These are phyloP conservation scores for Cassiopea andromeda DNA, from an alignment of 30 jellyfish, hydroid and myxozoan species.

Conservation along the genomic window DNA sequence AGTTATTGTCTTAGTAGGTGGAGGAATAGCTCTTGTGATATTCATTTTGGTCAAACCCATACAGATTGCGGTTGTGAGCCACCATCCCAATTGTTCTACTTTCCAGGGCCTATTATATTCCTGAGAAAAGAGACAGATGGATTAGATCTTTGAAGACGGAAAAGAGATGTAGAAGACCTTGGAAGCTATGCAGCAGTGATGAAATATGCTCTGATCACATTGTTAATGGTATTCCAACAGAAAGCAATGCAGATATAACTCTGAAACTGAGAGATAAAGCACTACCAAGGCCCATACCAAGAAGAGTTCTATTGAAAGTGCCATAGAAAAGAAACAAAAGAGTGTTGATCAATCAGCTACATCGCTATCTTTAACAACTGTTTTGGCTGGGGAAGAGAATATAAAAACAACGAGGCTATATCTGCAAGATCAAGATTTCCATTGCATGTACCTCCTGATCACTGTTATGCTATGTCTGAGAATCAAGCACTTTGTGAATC, in stretches of 20 bases:
- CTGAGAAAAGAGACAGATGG: background rate
- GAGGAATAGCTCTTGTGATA: conserved; percentile 6
- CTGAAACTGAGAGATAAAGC: conserved; percentile 9
- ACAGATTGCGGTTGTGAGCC: background rate
- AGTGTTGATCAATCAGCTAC: too few species aligned
- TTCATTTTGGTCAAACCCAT: background rate
- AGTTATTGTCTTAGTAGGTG: background rate
- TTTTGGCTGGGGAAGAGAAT: background rate
- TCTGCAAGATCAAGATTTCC: background rate
- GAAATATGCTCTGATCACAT: conserved; percentile 1
- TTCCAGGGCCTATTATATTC: background rate
- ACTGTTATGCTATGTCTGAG: background rate
- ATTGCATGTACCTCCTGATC: background rate
- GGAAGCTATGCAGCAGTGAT: conserved; percentile 46
- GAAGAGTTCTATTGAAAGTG: background rate
- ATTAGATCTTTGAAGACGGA: background rate
- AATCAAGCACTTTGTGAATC: background rate
- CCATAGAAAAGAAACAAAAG: background rate
- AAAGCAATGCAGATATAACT: background rate
- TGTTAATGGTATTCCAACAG: conserved; percentile 17
- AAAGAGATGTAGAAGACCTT: background rate
- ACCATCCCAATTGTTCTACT: background rate
- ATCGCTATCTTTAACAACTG: background rate
- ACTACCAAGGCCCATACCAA: background rate
- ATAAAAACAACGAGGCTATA: background rate